These are phyloP conservation scores for Eupithecia abbreviata DNA, from an alignment of 2,888 invertebrate genomes.

Conservation along the genomic window DNA sequence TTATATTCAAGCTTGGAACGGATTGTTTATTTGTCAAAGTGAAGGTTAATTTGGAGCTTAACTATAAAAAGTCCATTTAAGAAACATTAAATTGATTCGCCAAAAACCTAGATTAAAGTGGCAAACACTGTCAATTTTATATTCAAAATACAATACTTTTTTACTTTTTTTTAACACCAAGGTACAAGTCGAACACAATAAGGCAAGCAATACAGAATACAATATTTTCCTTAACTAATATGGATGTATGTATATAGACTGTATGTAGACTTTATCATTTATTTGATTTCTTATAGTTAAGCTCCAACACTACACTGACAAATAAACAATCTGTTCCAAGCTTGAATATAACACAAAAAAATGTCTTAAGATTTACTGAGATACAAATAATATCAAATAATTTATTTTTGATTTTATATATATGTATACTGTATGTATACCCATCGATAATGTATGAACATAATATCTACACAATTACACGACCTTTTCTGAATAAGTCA, in stretches of 20 bases:
- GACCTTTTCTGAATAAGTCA: slow-evolving; percentile 2
- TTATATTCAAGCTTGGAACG: not conserved
- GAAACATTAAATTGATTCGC: not conserved
- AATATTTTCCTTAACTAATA: too few species aligned
- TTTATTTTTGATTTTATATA: too few species aligned
- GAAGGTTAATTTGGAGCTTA: not conserved
- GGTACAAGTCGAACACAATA: too few species aligned
- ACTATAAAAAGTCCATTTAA: not conserved
- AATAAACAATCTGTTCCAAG: not conserved
- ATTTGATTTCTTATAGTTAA: not conserved
- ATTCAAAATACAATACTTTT: not conserved
- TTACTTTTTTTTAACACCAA: too few species aligned
- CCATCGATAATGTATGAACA: not conserved
- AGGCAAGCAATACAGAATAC: too few species aligned
- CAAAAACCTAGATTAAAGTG: not conserved
- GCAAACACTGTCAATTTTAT: not conserved
- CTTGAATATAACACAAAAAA: not conserved
- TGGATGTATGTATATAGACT: too few species aligned
- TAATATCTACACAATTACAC: not conserved
- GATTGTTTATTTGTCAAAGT: not conserved
- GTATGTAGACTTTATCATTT: too few species aligned
- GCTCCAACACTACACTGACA: not conserved
- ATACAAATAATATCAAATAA: too few species aligned
- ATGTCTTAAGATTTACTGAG: not conserved
- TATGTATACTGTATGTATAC: not conserved